These are phyloP conservation scores for Garra rufa DNA, from an alignment of 2,113 vertebrate species.

Conservation along the genomic window DNA sequence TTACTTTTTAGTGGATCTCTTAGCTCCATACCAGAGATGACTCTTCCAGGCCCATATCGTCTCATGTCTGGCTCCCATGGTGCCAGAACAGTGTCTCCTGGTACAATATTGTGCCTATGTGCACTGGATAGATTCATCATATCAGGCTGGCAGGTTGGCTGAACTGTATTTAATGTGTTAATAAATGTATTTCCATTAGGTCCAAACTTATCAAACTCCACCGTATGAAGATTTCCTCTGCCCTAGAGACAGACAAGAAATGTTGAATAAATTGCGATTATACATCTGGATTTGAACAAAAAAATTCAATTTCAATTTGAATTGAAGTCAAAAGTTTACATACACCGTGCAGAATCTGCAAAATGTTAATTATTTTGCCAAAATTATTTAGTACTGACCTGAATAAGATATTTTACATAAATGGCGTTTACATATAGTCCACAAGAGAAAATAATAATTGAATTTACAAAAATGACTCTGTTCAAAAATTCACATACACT, in stretches of 20 bases:
- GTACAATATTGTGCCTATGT: conserved; percentile 66
- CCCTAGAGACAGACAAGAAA: conserved; percentile 64
- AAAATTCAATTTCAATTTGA: background rate
- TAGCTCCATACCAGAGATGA: conserved; percentile 72
- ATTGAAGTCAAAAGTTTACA: too few relatives aligned
- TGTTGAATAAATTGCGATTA: background rate
- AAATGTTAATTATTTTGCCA: too few relatives aligned
- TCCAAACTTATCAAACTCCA: conserved; percentile 77
- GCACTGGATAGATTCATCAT: conserved; percentile 73
- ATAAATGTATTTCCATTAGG: conserved; percentile 21
- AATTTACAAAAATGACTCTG: too few relatives aligned
- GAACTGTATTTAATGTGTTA: conserved; percentile 59
- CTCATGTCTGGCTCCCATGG: conserved; percentile 77
- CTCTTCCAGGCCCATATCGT: conserved; percentile 82
- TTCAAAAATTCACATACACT: too few relatives aligned
- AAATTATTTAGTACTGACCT: too few relatives aligned
- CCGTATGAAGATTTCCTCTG: conserved; percentile 73
- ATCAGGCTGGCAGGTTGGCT: conserved; percentile 77
- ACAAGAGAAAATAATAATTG: too few relatives aligned
- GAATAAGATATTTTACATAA: too few relatives aligned
- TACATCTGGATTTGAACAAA: background rate
- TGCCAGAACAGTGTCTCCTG: conserved; percentile 86
- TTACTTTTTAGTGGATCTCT: conserved; percentile 76
- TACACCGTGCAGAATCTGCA: too few relatives aligned
- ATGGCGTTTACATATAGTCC: too few relatives aligned